A percentile compares a stretch with the other conserved stretches of the same genome.
Conservation (phyloP, 2,113 vertebrate genomes). For the Mugil cephalus region DNA sequence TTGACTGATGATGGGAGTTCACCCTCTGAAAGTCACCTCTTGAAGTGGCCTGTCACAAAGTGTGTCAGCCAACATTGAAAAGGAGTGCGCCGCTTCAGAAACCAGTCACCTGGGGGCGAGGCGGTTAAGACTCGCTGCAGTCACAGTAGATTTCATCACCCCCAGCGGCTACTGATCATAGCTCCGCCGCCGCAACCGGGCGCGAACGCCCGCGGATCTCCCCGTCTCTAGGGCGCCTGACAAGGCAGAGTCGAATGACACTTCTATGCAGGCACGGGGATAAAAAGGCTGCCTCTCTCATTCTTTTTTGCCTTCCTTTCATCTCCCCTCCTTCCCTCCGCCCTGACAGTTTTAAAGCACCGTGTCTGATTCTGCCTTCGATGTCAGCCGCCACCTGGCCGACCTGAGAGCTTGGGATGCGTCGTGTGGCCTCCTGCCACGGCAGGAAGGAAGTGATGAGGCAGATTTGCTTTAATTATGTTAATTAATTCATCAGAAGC, state of each 20-base stretch:
- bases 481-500: conserved; percentile 82
- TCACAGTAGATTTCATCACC: conserved; percentile 69
- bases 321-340: conserved; percentile 27
- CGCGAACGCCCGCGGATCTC: conserved; percentile 31
- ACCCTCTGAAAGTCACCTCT: conserved; percentile 24
- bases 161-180: conserved; percentile 49
- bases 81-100: conserved; percentile 46
- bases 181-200: conserved; percentile 35
- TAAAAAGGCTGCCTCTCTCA: conserved; percentile 23
- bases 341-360: conserved; percentile 45
- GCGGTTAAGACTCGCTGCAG: conserved; percentile 60
- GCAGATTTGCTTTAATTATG: conserved; percentile 82
- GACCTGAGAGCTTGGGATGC: conserved; percentile 42
- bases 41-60: conserved; percentile 44
- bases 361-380: conserved; percentile 47
- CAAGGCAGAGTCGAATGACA: conserved; percentile 50
- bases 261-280: conserved; percentile 23
- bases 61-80: conserved; percentile 45
- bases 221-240: conserved; percentile 41
- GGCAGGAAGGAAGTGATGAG: conserved; percentile 68
- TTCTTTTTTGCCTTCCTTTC: conserved; percentile 39
- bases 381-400: conserved; percentile 74
- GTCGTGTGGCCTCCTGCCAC: conserved; percentile 55
- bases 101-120: conserved; percentile 54
- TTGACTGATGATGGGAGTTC: conserved; percentile 16